Evolutionary conservation across 2,888 invertebrate species (phyloP).

Genomic region (Heterodera filipjevi): DNA sequence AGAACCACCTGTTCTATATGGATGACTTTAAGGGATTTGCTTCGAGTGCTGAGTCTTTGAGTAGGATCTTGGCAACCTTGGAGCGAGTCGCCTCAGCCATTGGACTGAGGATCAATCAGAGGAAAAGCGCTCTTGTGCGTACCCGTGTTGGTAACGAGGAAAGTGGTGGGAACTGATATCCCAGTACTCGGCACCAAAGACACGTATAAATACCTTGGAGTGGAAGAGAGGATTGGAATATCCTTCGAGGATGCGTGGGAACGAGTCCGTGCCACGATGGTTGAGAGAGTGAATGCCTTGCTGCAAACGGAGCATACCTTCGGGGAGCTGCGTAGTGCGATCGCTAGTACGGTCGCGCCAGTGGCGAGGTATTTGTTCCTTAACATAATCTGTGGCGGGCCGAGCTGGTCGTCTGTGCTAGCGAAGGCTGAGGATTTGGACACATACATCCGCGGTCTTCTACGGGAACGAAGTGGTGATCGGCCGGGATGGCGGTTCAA

Average conservation of each 20-base stretch:
- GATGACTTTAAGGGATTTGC: conserved; percentile 16
- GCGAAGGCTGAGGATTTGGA: not conserved
- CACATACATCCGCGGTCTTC: not conserved
- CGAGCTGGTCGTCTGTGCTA: not conserved
- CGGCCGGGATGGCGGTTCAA: not conserved
- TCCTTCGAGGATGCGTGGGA: not conserved
- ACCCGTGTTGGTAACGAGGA: not conserved
- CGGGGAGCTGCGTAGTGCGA: not conserved
- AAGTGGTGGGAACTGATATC: not conserved
- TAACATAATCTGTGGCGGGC: conserved; percentile 3
- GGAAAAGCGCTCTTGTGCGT: not conserved
- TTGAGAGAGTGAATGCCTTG: not conserved
- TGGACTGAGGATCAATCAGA: not conserved
- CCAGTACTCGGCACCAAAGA: not conserved
- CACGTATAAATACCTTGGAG: not conserved
- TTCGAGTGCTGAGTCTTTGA: not conserved
- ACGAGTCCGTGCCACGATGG: not conserved
- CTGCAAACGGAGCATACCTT: not conserved
- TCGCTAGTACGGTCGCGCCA: not conserved
- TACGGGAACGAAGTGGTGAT: not conserved
- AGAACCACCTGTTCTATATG: conserved; percentile 19
- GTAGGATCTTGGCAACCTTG: not conserved
- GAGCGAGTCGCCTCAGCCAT: not conserved
- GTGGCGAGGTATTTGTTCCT: not conserved
- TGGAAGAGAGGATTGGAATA: not conserved